Evolutionary conservation across 1,140 invertebrate species (phyloP).

Genomic region (Lycorma delicatula): DNA sequence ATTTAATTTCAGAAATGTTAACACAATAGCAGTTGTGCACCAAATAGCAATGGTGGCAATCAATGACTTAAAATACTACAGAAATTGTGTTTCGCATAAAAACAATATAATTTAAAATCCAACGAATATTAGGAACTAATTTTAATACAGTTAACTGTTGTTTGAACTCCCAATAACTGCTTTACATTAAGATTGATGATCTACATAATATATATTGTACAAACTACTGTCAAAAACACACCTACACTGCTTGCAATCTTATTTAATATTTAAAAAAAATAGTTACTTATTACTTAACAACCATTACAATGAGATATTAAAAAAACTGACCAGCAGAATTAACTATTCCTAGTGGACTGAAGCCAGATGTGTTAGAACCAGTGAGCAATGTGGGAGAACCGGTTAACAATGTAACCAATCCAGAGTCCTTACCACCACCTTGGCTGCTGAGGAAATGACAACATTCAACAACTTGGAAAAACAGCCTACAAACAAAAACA

Average conservation of each 20-base stretch:
- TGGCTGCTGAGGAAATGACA: slow-evolving; percentile 58
- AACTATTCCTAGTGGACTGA: slow-evolving; percentile 44
- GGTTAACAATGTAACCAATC: slow-evolving; percentile 50
- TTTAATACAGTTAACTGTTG: background rate
- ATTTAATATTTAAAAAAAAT: background rate
- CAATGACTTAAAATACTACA: slow-evolving; percentile 3
- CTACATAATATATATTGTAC: background rate
- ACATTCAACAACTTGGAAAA: slow-evolving; percentile 61
- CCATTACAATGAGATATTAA: slow-evolving; percentile 8
- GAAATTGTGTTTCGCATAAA: slow-evolving; percentile 5
- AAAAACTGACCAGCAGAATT: slow-evolving; percentile 43
- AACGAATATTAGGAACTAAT: background rate
- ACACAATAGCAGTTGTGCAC: no score
- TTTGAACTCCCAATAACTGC: background rate
- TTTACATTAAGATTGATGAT: no score
- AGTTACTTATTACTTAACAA: background rate
- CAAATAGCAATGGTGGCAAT: no score
- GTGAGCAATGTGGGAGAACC: slow-evolving; percentile 40
- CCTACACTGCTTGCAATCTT: background rate
- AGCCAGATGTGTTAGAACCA: slow-evolving; percentile 33
- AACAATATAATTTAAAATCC: background rate
- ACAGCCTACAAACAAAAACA: slow-evolving; percentile 40
- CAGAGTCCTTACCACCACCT: slow-evolving; percentile 40
- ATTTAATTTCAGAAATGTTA: slow-evolving; percentile 17
- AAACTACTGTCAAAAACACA: background rate